Evolutionary conservation across 1,140 invertebrate genomes (phyloP).

Genomic region (Mamestra configurata): DNA sequence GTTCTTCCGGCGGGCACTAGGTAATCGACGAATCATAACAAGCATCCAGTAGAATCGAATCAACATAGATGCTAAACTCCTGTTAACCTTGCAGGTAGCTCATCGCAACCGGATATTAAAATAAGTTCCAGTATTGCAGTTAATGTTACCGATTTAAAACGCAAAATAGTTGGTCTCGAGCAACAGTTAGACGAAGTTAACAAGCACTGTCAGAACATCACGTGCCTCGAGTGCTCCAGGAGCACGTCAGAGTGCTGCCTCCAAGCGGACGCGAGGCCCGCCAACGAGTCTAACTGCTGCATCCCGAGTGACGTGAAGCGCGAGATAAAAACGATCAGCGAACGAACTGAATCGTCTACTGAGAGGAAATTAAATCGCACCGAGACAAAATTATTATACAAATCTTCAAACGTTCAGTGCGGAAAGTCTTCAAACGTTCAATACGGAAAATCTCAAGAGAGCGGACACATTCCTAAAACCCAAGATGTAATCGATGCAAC

Average conservation of each 20-base stretch:
- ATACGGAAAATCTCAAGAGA: slow-evolving; percentile 63
- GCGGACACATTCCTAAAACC: slow-evolving; percentile 49
- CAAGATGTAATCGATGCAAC: slow-evolving; percentile 41
- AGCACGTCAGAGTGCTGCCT: slow-evolving; percentile 18
- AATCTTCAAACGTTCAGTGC: slow-evolving; percentile 60
- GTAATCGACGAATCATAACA: slow-evolving; percentile 57
- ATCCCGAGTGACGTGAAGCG: background rate
- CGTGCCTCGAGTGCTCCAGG: slow-evolving; percentile 55
- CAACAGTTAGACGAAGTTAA: slow-evolving; percentile 73
- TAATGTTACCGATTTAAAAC: slow-evolving; percentile 75
- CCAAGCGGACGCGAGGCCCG: slow-evolving; percentile 1
- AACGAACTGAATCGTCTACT: slow-evolving; percentile 54
- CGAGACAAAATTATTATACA: slow-evolving; percentile 72
- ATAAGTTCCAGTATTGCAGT: slow-evolving; percentile 73
- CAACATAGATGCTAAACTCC: background rate
- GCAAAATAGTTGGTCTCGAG: slow-evolving; percentile 74
- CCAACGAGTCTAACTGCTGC: slow-evolving; percentile 24
- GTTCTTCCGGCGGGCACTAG: slow-evolving; percentile 73
- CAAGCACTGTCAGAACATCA: slow-evolving; percentile 68
- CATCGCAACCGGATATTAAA: slow-evolving; percentile 71
- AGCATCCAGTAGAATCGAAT: background rate
- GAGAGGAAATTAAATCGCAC: slow-evolving; percentile 48
- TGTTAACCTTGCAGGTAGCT: slow-evolving; percentile 65
- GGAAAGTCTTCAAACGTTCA: slow-evolving; percentile 61
- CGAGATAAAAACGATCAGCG: slow-evolving; percentile 48